Percentiles rank a stretch among this genome's conserved stretches.
Conservation (phyloP, 2,888 invertebrate species). For the Caenorhabditis doughertyi region DNA sequence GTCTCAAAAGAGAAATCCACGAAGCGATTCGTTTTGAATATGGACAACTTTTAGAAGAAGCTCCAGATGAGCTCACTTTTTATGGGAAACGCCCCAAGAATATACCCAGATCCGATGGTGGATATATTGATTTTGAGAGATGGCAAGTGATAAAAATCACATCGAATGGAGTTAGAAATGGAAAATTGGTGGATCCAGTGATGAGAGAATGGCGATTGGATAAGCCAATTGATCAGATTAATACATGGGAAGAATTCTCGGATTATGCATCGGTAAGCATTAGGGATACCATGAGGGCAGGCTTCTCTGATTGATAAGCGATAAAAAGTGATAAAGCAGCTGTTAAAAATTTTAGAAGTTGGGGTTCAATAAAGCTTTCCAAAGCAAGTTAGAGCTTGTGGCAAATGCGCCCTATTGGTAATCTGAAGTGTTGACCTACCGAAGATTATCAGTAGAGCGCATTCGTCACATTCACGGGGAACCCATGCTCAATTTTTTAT, state of each 20-base stretch:
- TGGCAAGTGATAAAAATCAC: constrained; percentile 78
- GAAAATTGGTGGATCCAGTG: constrained; percentile 77
- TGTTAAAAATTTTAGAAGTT: no score
- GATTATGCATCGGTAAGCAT: constrained; percentile 68
- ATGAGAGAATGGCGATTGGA: constrained; percentile 75
- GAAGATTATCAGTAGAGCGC: background rate
- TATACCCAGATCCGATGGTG: constrained; percentile 43
- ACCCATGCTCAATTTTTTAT: background rate
- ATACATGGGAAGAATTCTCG: constrained; percentile 68
- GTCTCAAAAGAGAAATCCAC: constrained; percentile 30
- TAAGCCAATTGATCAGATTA: constrained; percentile 73
- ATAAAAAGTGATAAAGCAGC: no score
- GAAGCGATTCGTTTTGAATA: constrained; percentile 41
- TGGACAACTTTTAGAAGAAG: constrained; percentile 47
- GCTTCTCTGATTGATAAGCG: no score
- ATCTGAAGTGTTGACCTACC: background rate
- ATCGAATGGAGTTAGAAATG: constrained; percentile 78
- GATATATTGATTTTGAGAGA: constrained; percentile 66
- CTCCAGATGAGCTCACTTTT: constrained; percentile 50
- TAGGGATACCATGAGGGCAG: no score
- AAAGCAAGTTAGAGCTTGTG: background rate
- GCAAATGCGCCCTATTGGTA: background rate
- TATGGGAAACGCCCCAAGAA: constrained; percentile 39
- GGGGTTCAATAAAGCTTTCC: background rate
- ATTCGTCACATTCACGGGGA: background rate